These are phyloP conservation scores for Tenrec ecaudatus DNA, from an alignment of 2,113 vertebrate genomes.

Conservation along the genomic window DNA sequence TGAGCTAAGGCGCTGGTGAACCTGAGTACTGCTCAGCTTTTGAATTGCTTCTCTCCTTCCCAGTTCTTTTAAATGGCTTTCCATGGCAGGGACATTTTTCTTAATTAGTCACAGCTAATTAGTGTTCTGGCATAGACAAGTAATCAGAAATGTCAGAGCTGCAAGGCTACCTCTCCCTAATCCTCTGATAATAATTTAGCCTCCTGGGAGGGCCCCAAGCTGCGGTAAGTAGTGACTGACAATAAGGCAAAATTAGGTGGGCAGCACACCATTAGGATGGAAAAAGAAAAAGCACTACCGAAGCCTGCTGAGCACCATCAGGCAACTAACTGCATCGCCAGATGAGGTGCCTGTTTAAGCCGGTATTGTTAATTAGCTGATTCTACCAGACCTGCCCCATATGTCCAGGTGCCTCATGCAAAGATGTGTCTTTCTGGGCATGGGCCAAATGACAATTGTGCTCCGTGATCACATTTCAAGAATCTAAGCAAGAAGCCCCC, in stretches of 20 bases:
- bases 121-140: conserved; percentile 94
- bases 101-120: conserved; percentile 96
- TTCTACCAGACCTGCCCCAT: conserved; percentile 91
- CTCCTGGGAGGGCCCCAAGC: conserved; percentile 94
- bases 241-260: conserved; percentile 95
- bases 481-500: conserved; percentile 85
- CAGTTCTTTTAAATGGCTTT: conserved; percentile 92
- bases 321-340: conserved; percentile 92
- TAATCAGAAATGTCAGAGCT: conserved; percentile 95
- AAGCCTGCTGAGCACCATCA: conserved; percentile 93
- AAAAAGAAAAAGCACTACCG: conserved; percentile 94
- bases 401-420: conserved; percentile 92
- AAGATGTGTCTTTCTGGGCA: conserved; percentile 89
- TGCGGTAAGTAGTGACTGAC: conserved; percentile 93
- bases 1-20: conserved; percentile 88
- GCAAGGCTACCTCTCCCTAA: conserved; percentile 93
- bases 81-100: conserved; percentile 93
- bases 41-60: conserved; percentile 91
- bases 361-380: conserved; percentile 94
- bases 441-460: conserved; percentile 90
- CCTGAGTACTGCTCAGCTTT: conserved; percentile 90
- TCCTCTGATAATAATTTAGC: conserved; percentile 96
- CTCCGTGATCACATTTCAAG: conserved; percentile 89
- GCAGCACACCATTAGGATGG: conserved; percentile 93
- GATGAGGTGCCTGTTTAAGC: conserved; percentile 95